phyloP scores from a whole-genome alignment of 2,113 vertebrate species.

The Vombatus ursinus region DNA sequence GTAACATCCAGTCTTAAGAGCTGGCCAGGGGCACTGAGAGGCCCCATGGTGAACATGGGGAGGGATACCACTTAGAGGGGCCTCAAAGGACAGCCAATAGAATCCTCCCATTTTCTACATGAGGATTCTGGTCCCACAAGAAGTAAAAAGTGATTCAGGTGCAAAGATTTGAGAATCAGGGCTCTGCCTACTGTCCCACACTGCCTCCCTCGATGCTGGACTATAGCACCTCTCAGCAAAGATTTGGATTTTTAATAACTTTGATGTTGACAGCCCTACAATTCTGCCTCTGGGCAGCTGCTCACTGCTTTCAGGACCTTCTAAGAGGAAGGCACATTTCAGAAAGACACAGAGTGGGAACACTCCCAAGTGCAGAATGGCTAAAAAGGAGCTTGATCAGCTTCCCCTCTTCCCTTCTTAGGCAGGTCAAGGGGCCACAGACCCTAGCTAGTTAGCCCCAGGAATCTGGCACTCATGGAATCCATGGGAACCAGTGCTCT shows the following conservation, averaged over 20 bases:
- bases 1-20: no score
- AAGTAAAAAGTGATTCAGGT: neutral
- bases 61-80: no score
- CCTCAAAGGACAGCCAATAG: no score
- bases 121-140: neutral
- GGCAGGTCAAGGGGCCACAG: neutral
- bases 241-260: no score
- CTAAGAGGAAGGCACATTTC: neutral
- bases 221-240: no score
- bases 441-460: neutral
- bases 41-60: no score
- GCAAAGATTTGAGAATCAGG: neutral
- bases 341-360: no score
- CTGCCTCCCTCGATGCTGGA: neutral
- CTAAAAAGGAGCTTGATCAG: neutral
- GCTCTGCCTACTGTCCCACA: neutral
- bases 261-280: neutral
- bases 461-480: neutral
- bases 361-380: neutral
- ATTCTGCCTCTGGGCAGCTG: neutral
- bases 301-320: neutral
- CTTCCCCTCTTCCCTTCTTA: constrained; percentile 38
- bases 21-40: neutral
- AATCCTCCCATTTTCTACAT: no score
- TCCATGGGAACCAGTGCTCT: no score